Evolutionary conservation across 2,888 invertebrate species (phyloP).

Genomic region (Cepaea hortensis): DNA sequence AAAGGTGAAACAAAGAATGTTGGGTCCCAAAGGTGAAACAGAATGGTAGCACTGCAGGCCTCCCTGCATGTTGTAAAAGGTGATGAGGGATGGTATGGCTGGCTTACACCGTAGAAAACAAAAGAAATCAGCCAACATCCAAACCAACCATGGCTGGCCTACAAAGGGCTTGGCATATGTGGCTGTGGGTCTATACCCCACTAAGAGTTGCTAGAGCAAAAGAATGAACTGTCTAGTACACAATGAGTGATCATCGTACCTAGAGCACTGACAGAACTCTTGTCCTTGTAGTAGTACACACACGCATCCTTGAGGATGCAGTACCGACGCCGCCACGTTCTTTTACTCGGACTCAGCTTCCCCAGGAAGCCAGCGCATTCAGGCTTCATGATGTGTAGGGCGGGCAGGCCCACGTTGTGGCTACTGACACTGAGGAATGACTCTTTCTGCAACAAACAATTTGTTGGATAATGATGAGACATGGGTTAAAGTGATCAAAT

Average conservation of each 20-base stretch:
- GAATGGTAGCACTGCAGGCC: too few species aligned
- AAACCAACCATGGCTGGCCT: too few species aligned
- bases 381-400: conserved; percentile 85
- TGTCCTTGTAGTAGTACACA: conserved; percentile 93
- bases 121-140: too few species aligned
- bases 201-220: too few species aligned
- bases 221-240: too few species aligned
- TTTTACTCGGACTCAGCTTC: conserved; percentile 85
- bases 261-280: conserved; percentile 89
- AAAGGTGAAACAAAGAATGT: too few species aligned
- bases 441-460: conserved; percentile 79
- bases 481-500: neutral
- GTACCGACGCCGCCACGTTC: conserved; percentile 92
- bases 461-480: neutral
- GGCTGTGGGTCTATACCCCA: too few species aligned
- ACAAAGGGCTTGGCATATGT: too few species aligned
- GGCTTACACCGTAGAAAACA: too few species aligned
- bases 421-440: conserved; percentile 87
- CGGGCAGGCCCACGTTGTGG: conserved; percentile 87
- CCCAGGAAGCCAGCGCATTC: conserved; percentile 95
- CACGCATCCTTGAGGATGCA: conserved; percentile 96
- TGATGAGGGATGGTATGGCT: too few species aligned
- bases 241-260: conserved; percentile 79
- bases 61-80: too few species aligned
- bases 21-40: too few species aligned